phyloP scores from a whole-genome alignment of 2,888 invertebrate species.

The Stenchaetothrips biformis region DNA sequence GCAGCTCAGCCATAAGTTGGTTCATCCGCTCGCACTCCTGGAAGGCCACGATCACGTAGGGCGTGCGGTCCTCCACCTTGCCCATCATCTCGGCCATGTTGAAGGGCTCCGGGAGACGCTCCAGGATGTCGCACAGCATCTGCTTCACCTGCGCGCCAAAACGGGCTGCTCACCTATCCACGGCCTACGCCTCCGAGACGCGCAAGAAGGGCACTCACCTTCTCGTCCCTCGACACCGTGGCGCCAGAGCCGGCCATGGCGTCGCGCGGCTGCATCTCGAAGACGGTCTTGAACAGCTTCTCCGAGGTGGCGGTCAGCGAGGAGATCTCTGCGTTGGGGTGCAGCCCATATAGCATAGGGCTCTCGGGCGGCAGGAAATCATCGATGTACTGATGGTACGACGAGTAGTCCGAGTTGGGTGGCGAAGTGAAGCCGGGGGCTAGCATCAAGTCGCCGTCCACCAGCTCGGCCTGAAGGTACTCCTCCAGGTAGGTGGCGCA shows the following conservation, averaged over 20 bases:
- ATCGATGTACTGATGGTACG: constrained; percentile 85
- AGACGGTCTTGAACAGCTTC: constrained; percentile 72
- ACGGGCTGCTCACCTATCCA: background rate
- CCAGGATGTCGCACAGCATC: constrained; percentile 78
- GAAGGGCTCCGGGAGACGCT: constrained; percentile 84
- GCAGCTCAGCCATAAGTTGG: constrained; percentile 72
- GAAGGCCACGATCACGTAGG: constrained; percentile 84
- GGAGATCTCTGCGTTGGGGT: constrained; percentile 93
- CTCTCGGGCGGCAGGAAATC: constrained; percentile 81
- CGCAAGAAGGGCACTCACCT: constrained; percentile 47
- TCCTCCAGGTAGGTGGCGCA: constrained; percentile 82
- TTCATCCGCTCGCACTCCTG: constrained; percentile 97
- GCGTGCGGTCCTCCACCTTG: constrained; percentile 83
- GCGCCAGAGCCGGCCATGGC: constrained; percentile 64
- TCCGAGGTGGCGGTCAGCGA: constrained; percentile 84
- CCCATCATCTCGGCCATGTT: constrained; percentile 79
- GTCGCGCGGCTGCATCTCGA: constrained; percentile 87
- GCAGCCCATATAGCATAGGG: constrained; percentile 84
- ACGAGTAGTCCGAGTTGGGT: constrained; percentile 78
- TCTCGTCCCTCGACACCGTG: constrained; percentile 74
- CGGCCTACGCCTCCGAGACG: background rate
- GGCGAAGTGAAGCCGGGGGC: constrained; percentile 84
- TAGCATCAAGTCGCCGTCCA: constrained; percentile 77
- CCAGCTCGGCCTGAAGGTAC: constrained; percentile 80
- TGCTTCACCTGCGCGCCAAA: constrained; percentile 55